Base-by-base conservation (phyloP, 2,797 vertebrate species). In the Coracias cyanogaster region DNA sequence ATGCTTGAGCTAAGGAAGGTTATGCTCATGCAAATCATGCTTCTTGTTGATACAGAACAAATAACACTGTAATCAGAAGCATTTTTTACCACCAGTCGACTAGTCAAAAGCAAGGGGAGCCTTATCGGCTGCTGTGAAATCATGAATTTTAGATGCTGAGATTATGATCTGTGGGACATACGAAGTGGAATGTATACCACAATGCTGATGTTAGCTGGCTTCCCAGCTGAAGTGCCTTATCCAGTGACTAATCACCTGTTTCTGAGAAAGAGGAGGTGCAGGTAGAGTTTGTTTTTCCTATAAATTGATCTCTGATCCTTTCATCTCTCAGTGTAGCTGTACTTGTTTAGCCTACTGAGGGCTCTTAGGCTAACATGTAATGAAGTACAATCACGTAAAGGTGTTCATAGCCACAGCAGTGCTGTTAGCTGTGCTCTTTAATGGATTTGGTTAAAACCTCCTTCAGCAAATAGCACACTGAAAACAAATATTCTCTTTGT, bases 281-380 rank as follows among this genome's bases (percentile, higher is more conserved):
- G 24, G 58, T 39, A 90, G 54, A 92, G 37, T 62, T 88, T 76
- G 81, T 82, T 95, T 94, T 92, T 81, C 82, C 80, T 89, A 67
- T 95, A 92, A 95, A 97, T 92, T 95, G 93, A 93, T 96, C 86
- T 93, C 85, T 93, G 92, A 69, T 97, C 80, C 91, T 95, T 96
- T 96, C 93, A 95, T 93, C 82, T 90, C 43, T 66, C 31, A 11
- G 35, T 33, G 65, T 43, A 87, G 46, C 74, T 69, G 49, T 54
- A 73, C 90, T 90, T 91, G 76, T 78, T 80, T 80, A 82, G 92
- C 76, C 79, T 84, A 26, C 76, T 7, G 73, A 89, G 74, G 51
- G 61, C 86, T 83, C 77, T 88, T n/a, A 90, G 77, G 61, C 88
- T 87, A 89, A 55, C 57, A 35, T 0, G 4, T 86, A 94, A 94